phyloP scores from a whole-genome alignment of 2,888 invertebrate species.

The Drosophila pegasa region DNA sequence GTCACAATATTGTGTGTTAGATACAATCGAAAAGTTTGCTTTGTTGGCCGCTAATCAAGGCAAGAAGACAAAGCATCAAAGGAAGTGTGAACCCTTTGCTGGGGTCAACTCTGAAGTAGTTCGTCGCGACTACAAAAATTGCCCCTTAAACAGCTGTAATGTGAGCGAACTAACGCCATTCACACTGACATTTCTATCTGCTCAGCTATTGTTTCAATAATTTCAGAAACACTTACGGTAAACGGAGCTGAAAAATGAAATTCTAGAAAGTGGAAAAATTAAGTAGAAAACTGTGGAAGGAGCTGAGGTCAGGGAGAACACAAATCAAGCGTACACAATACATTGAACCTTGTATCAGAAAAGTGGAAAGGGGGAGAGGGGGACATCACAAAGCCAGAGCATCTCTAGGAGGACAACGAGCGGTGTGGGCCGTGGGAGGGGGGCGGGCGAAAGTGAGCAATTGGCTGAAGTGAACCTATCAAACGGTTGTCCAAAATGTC shows the following conservation, averaged over 20 bases:
- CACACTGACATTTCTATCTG: slow-evolving; percentile 22
- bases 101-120: slow-evolving; percentile 38
- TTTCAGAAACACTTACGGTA: slow-evolving; percentile 48
- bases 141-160: slow-evolving; percentile 18
- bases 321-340: slow-evolving; percentile 58
- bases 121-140: slow-evolving; percentile 2
- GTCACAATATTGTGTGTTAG: slow-evolving; percentile 7
- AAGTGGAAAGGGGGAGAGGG: neutral
- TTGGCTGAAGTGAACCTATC: slow-evolving; percentile 75
- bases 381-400: neutral
- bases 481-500: slow-evolving; percentile 80
- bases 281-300: slow-evolving; percentile 23
- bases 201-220: slow-evolving; percentile 18
- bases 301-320: slow-evolving; percentile 3
- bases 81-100: slow-evolving; percentile 20
- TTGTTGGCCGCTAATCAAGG: slow-evolving; percentile 7
- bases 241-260: slow-evolving; percentile 39
- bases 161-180: slow-evolving; percentile 18
- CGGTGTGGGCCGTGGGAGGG: neutral
- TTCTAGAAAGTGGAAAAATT: slow-evolving; percentile 30
- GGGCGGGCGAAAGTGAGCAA: slow-evolving; percentile 26
- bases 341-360: slow-evolving; percentile 60
- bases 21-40: slow-evolving; percentile 11
- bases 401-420: neutral
- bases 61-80: slow-evolving; percentile 38